These are phyloP conservation scores for Pituophis catenifer DNA, from an alignment of 2,113 vertebrate species.

Conservation along the genomic window DNA sequence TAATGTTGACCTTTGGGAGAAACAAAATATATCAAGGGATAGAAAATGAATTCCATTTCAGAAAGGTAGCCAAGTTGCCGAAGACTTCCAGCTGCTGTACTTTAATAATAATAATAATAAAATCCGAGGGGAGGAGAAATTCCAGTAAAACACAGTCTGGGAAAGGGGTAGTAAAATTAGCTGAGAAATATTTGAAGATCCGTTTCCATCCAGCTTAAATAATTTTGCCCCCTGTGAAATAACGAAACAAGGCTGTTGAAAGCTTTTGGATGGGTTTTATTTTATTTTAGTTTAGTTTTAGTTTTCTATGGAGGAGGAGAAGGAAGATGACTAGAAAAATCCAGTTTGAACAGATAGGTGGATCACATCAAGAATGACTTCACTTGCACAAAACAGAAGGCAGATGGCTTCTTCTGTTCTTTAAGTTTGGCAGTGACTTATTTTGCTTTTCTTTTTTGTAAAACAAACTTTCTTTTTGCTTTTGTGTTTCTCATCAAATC, in stretches of 20 bases:
- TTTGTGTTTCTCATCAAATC: not conserved
- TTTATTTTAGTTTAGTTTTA: not conserved
- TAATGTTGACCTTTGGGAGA: constrained; percentile 66
- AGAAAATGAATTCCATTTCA: constrained; percentile 67
- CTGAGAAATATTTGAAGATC: constrained; percentile 60
- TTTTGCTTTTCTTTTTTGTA: not conserved
- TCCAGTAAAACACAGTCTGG: constrained; percentile 64
- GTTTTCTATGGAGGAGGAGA: not conserved
- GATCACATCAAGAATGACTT: not conserved
- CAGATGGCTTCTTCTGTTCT: not conserved
- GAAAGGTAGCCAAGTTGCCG: constrained; percentile 49
- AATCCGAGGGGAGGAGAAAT: not conserved
- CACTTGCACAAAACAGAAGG: not conserved
- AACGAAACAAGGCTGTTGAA: constrained; percentile 39
- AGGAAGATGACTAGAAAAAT: not conserved
- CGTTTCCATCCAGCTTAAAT: not conserved
- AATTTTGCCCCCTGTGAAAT: constrained; percentile 36
- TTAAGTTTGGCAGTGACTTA: not conserved
- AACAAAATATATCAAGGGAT: constrained; percentile 66
- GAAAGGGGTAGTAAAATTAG: constrained; percentile 65
- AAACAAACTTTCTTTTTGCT: not conserved
- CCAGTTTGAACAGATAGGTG: not conserved
- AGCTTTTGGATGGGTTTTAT: not conserved
- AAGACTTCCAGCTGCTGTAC: constrained; percentile 65
- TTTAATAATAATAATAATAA: constrained; percentile 25